A percentile compares a stretch with the other conserved stretches of the same genome.
Evolutionary conservation across 2,888 invertebrate species (phyloP).

Genomic region (Tuta absoluta): DNA sequence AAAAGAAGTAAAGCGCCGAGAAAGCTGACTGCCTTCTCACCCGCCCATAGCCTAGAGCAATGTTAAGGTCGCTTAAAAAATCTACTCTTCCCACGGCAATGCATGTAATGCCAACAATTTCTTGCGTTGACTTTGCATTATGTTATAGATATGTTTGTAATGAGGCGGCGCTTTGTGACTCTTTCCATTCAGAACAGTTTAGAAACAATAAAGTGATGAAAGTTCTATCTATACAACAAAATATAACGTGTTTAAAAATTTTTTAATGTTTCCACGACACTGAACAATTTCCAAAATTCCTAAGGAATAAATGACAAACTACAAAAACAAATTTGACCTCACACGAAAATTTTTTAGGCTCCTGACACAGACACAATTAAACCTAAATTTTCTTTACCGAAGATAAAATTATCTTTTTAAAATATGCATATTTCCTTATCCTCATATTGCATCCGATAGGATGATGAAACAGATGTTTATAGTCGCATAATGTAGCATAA

Average conservation of each 20-base stretch:
- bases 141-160: conserved; percentile 36
- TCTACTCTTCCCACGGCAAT: conserved; percentile 47
- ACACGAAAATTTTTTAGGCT: no score
- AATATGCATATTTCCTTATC: conserved; percentile 2
- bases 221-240: neutral
- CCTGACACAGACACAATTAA: no score
- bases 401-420: conserved; percentile 1
- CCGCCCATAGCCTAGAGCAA: conserved; percentile 42
- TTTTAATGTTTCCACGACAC: no score
- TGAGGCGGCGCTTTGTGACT: conserved; percentile 19
- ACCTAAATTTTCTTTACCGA: no score
- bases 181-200: conserved; percentile 18
- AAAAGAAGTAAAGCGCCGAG: conserved; percentile 56
- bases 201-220: neutral
- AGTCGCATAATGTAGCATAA: neutral
- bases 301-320: no score
- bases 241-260: no score
- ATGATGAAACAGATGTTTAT: neutral
- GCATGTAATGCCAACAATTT: conserved; percentile 47
- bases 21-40: conserved; percentile 70
- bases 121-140: conserved; percentile 40
- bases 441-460: neutral
- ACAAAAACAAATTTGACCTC: no score
- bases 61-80: conserved; percentile 53
- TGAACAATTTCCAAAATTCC: no score